phyloP scores from a whole-genome alignment of 2,888 invertebrate species.

The Carpatolechia fugitivella region DNA sequence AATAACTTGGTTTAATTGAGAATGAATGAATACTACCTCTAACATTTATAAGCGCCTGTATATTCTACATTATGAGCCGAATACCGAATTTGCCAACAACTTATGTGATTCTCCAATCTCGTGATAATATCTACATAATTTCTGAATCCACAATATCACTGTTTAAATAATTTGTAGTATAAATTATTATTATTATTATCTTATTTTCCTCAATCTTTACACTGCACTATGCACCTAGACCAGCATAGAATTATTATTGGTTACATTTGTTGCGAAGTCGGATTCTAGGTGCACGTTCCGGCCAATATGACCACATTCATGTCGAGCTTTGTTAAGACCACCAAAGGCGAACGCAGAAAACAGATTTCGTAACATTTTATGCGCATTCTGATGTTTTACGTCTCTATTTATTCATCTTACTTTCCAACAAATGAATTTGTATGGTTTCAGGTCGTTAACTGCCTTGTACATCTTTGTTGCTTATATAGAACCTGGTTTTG shows the following conservation, averaged over 20 bases:
- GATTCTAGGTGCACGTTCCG: constrained; percentile 20
- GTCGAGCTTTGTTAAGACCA: constrained; percentile 29
- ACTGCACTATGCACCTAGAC: too few relatives aligned
- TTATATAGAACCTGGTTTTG: background rate
- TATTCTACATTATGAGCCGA: too few relatives aligned
- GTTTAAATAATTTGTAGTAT: too few relatives aligned
- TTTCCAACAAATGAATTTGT: constrained; percentile 5
- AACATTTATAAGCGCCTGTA: too few relatives aligned
- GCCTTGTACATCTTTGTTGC: constrained; percentile 2
- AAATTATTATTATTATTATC: too few relatives aligned
- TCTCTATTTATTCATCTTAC: constrained; percentile 5
- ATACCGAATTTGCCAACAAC: too few relatives aligned
- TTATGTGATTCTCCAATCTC: too few relatives aligned
- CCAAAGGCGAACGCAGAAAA: constrained; percentile 22
- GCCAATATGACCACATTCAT: constrained; percentile 19
- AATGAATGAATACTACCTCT: too few relatives aligned
- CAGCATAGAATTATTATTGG: constrained; percentile 57
- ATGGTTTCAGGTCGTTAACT: constrained; percentile 5
- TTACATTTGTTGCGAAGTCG: constrained; percentile 55
- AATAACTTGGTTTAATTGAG: too few relatives aligned
- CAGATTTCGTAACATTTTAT: constrained; percentile 18
- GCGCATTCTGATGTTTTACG: constrained; percentile 5
- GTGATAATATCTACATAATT: too few relatives aligned
- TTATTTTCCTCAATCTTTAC: too few relatives aligned
- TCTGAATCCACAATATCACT: too few relatives aligned